Base-by-base conservation (phyloP, 2,888 invertebrate species). In the Artemia sp. region DNA sequence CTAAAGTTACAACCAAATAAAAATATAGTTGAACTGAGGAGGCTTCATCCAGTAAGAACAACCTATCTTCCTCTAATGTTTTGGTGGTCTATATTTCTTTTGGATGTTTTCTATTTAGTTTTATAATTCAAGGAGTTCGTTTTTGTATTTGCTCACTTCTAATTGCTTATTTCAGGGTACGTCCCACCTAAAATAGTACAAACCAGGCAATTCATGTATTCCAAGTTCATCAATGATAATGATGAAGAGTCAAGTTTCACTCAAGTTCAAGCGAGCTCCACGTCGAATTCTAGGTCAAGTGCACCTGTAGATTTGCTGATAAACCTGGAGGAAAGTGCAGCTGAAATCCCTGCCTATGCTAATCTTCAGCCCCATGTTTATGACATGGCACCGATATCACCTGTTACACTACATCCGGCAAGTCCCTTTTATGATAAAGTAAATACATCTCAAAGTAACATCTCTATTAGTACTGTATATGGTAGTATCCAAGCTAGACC, bases 141-240 rank as follows among this genome's bases (percentile, higher is more conserved):
- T 12, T 50, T 68, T 24, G 51, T 50, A 68, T 50, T n/a, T 12
- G 51, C 51, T 51, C 12, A 12, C 68, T 51, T 14, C 8, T 68
- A 10, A 58, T 14, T 69, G 66, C 58, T 58, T 51, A 38, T 51
- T 10, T 51, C 64, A 51, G 58, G 58, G 24, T 64, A 68, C 10
- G 38, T 71, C 51, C 52, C 68, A 52, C 68, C 51, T 51, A 72
- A 12, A 12, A 66, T 66, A 9, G 52, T 58, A 12, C 70, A 52
- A 51, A 74, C 76, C 86, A 76, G 88, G 74, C 89, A 90, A 76
- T 91, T 89, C 76, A 85, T 86, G 75, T 92, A 93, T 76, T 86
- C 86, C 74, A 91, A 90, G 76, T 81, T 93, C 50, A 83, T 85
- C 70, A 90, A 92, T 76, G 90, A 92, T 73, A 77, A 80, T 24